phyloP scores from a whole-genome alignment of 2,888 invertebrate genomes.

The Hypolimnas misippus region DNA sequence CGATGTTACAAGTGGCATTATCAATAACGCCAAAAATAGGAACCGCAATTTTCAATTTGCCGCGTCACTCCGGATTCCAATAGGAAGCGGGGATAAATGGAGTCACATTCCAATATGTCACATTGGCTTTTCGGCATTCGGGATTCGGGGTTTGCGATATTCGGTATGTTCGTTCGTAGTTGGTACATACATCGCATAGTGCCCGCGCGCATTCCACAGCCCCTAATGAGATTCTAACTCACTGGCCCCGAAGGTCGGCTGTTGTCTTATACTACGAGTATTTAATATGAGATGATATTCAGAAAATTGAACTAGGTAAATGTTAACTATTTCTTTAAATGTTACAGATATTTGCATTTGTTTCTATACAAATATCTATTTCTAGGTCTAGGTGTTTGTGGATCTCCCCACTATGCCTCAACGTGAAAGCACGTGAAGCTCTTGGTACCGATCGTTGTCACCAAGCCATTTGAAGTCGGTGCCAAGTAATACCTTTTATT shows the following conservation, averaged over 20 bases:
- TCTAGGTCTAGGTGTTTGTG: no score
- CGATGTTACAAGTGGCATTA: constrained; percentile 70
- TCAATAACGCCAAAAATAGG: constrained; percentile 80
- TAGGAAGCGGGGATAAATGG: constrained; percentile 83
- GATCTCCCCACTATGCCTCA: no score
- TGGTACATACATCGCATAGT: constrained; percentile 66
- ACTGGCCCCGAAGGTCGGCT: not conserved
- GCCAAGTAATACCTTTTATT: no score
- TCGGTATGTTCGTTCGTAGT: constrained; percentile 46
- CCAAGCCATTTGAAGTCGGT: no score
- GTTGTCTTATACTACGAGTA: not conserved
- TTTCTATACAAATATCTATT: no score
- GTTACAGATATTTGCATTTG: no score
- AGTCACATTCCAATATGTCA: constrained; percentile 84
- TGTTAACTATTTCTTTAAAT: no score
- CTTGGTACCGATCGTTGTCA: no score
- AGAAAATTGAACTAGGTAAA: not conserved
- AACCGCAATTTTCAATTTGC: constrained; percentile 82
- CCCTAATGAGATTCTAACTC: constrained; percentile 75
- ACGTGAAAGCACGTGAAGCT: no score
- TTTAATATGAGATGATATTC: not conserved
- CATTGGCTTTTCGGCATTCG: constrained; percentile 76
- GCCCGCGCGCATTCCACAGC: constrained; percentile 62
- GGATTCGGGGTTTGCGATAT: constrained; percentile 70
- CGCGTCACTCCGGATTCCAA: constrained; percentile 84